phyloP scores from a whole-genome alignment of 2,797 vertebrate species.

The Enteromius radiatus region DNA sequence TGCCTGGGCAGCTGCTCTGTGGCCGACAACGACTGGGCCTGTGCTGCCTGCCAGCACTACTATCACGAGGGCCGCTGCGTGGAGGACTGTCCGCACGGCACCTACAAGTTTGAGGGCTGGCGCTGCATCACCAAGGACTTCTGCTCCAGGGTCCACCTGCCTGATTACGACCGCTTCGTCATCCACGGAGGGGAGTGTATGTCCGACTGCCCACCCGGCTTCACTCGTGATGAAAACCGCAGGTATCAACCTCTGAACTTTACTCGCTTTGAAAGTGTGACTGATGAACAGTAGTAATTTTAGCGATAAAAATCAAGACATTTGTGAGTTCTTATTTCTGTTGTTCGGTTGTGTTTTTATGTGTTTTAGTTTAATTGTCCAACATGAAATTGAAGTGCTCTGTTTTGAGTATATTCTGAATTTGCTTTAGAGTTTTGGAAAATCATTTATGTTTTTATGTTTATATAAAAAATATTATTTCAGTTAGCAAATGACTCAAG shows the following conservation, averaged over 20 bases:
- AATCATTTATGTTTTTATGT: too few relatives aligned
- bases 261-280: not conserved
- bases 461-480: too few relatives aligned
- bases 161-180: conserved; percentile 84
- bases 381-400: not conserved
- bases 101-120: conserved; percentile 95
- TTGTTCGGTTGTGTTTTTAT: not conserved
- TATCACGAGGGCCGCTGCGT: conserved; percentile 88
- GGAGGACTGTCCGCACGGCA: conserved; percentile 85
- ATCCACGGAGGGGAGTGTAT: conserved; percentile 93
- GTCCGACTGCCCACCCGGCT: conserved; percentile 91
- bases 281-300: not conserved
- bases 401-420: not conserved
- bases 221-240: conserved; percentile 84
- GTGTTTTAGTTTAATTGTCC: not conserved
- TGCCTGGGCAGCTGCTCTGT: conserved; percentile 92
- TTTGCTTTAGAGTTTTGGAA: too few relatives aligned
- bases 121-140: conserved; percentile 90
- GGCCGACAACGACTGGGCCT: conserved; percentile 82
- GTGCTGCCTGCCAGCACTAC: conserved; percentile 92
- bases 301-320: not conserved
- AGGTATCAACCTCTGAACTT: conserved; percentile 77
- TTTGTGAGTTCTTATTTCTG: not conserved
- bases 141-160: conserved; percentile 84
- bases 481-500: not conserved